These are phyloP conservation scores for Sturnira hondurensis DNA, from an alignment of 2,113 vertebrate species.

Conservation along the genomic window DNA sequence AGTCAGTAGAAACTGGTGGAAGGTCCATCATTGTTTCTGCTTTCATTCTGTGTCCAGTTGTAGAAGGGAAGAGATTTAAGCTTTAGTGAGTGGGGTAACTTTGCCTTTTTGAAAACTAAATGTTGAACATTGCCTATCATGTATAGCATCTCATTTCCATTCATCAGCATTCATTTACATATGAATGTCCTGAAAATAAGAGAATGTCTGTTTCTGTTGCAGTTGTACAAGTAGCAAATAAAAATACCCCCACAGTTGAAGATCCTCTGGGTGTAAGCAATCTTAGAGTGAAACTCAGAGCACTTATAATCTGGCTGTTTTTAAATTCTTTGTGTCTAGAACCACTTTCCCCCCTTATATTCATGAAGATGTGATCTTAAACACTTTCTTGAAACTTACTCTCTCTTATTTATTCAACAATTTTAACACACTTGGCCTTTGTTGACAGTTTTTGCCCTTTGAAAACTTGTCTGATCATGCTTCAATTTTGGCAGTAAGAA, in stretches of 20 bases:
- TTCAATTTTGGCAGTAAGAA: constrained; percentile 40
- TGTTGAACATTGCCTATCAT: constrained; percentile 75
- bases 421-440: constrained; percentile 8
- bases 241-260: constrained; percentile 51
- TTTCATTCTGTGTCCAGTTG: constrained; percentile 39
- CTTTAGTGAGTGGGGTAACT: constrained; percentile 64
- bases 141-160: constrained; percentile 84
- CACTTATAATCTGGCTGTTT: background rate
- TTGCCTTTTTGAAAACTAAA: constrained; percentile 70
- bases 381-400: constrained; percentile 13
- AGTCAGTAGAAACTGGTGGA: constrained; percentile 38
- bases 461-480: background rate
- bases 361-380: constrained; percentile 4
- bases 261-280: constrained; percentile 14
- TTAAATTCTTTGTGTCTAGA: constrained; percentile 50
- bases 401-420: constrained; percentile 20
- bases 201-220: constrained; percentile 77
- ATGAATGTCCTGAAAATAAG: constrained; percentile 79
- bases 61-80: constrained; percentile 12
- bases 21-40: constrained; percentile 47
- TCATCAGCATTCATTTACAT: constrained; percentile 86
- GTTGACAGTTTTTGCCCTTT: background rate
- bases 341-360: background rate
- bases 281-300: constrained; percentile 50
- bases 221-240: constrained; percentile 70